Conservation (phyloP, 2,797 vertebrate species). For the Macrochelys suwanniensis region DNA sequence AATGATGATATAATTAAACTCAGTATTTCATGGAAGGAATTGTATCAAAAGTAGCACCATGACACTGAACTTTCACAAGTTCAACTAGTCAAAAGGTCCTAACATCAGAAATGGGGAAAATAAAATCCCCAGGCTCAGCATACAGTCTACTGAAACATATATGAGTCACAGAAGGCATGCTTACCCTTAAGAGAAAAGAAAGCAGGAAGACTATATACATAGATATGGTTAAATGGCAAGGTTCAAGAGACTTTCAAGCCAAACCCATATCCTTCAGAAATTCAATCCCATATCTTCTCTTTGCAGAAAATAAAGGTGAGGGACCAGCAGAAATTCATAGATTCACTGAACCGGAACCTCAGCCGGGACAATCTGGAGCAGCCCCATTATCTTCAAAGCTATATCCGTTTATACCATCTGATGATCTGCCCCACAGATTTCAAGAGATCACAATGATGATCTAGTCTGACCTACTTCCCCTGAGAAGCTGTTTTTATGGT, state of each 20-base stretch:
- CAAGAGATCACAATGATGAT: background rate
- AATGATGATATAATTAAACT: fast-evolving
- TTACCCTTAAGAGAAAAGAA: background rate
- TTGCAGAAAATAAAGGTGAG: background rate
- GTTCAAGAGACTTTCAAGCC: background rate
- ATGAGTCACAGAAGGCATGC: background rate
- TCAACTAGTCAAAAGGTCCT: background rate
- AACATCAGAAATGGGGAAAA: background rate
- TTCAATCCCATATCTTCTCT: background rate
- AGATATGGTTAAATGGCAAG: background rate
- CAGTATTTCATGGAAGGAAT: fast-evolving
- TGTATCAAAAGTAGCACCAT: fast-evolving
- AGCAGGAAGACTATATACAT: background rate
- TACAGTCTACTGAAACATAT: background rate
- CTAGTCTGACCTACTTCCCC: background rate
- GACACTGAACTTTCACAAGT: background rate
- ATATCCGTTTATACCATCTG: background rate
- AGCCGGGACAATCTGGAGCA: background rate
- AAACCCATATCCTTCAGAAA: background rate
- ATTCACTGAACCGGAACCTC: background rate
- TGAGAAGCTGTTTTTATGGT: background rate
- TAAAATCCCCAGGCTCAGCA: background rate
- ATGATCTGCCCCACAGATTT: background rate
- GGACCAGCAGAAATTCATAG: background rate
- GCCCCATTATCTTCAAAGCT: background rate